Conservation (phyloP, 2,113 vertebrate genomes). For the Chroicocephalus ridibundus region DNA sequence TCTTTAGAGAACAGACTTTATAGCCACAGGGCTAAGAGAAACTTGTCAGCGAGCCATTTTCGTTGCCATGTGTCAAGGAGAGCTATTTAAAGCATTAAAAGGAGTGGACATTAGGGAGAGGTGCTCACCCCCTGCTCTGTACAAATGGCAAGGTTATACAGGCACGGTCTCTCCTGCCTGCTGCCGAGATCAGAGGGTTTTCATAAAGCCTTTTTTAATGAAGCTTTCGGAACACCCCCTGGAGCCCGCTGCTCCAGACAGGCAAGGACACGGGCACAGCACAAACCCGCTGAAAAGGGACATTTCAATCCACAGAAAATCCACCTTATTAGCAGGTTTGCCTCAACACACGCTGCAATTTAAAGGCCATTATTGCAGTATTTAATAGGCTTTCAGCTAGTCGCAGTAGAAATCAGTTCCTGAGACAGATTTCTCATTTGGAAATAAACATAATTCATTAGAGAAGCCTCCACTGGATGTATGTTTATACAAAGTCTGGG, state of each 20-base stretch:
- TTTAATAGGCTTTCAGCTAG: neutral
- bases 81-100: slow-evolving; percentile 39
- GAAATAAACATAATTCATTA: neutral
- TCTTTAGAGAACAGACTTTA: slow-evolving; percentile 15
- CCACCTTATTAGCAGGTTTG: neutral
- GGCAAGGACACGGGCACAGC: neutral
- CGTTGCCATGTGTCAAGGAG: slow-evolving; percentile 7
- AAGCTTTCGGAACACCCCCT: neutral
- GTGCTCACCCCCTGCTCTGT: neutral
- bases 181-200: neutral
- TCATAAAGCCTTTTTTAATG: slow-evolving; percentile 26
- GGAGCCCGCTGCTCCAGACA: neutral
- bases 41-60: slow-evolving; percentile 36
- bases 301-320: neutral
- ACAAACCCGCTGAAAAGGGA: neutral
- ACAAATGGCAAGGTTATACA: neutral
- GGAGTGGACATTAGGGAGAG: neutral
- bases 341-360: neutral
- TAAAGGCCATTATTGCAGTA: neutral
- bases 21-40: slow-evolving; percentile 25
- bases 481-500: neutral
- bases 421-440: neutral
- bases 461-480: neutral
- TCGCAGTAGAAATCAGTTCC: neutral
- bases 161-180: neutral